Base-by-base conservation (phyloP, 2,888 invertebrate genomes). In the Molorchus minor region DNA sequence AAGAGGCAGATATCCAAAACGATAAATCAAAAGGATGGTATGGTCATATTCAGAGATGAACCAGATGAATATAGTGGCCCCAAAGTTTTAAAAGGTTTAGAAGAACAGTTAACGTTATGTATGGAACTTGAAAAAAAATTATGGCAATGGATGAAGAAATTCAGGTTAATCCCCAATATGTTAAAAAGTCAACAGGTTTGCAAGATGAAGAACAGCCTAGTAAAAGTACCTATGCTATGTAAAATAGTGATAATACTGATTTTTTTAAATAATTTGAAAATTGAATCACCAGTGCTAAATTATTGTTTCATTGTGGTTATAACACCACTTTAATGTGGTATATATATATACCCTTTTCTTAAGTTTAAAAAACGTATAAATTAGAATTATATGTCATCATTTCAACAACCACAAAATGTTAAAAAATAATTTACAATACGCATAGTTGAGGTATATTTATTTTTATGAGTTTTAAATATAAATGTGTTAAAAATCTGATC, bases 11-110 rank as follows among this genome's bases (percentile, higher is more conserved):
- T 98, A 71, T 96, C 91, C 83, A 98, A 98, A 19, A 93, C 93
- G 74, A 97, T 98, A 68, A 96, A 97, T 83, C 95, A 97, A 82
- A 94, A 94, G 80, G 97, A 98, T 82, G 97, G 98, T 10, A 98
- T 98, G 97, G 97, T 98, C 12, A 87, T 95, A 52, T 98, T 98
- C 79, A 88, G 94, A 71, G 97, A 98, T 76, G 94, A 94, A 80
- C 96, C 96, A 7, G 96, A 97, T 78, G 96, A 95, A 79, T 97
- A 93, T 79, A 93, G 95, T 72, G 93, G 94, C 63, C 92, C 95
- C 0, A 87, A 88, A 74, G 96, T 96, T 82, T 84, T 98, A 74
- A 88, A 91, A 72, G 88, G 91, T 64, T 82, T 98, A 61, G 95
- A 97, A 82, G 88, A 91, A 75, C 89, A 93, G 83, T 89, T 94